Conservation (phyloP, 2,113 vertebrate species). For the Dicentrarchus labrax region DNA sequence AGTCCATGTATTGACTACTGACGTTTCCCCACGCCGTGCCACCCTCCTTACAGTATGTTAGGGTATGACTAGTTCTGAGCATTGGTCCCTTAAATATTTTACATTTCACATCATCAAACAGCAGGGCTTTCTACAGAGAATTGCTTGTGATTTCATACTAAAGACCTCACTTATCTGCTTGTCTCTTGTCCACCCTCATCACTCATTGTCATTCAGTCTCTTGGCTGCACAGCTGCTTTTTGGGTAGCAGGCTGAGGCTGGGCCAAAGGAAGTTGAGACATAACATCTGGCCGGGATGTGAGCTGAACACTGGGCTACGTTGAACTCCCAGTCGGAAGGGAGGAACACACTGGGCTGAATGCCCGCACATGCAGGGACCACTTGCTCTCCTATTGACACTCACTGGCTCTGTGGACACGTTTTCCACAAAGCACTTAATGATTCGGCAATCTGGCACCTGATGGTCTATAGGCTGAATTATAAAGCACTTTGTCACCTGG, state of each 20-base stretch:
- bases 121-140: neutral
- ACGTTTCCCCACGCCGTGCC: neutral
- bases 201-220: neutral
- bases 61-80: neutral
- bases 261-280: slow-evolving; percentile 4
- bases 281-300: slow-evolving; percentile 1
- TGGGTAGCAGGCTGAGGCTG: neutral
- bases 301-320: neutral
- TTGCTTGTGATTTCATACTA: neutral
- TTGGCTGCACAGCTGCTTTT: slow-evolving; percentile 10
- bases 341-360: neutral
- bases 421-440: slow-evolving; percentile 34
- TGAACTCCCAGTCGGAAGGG: neutral
- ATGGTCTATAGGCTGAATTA: slow-evolving; percentile 19
- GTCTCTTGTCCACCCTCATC: neutral
- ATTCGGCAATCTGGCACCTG: slow-evolving; percentile 20
- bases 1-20: neutral
- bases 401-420: neutral
- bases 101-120: neutral
- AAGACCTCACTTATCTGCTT: neutral
- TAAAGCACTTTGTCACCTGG: slow-evolving; percentile 33
- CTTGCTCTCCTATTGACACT: slow-evolving; percentile 22
- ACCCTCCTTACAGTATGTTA: neutral
- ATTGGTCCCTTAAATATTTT: neutral
- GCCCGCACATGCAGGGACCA: neutral